A percentile compares a stretch with the other conserved stretches of the same genome.
These are phyloP conservation scores for Papilio helenus DNA, from an alignment of 1,140 invertebrate species.

Conservation along the genomic window DNA sequence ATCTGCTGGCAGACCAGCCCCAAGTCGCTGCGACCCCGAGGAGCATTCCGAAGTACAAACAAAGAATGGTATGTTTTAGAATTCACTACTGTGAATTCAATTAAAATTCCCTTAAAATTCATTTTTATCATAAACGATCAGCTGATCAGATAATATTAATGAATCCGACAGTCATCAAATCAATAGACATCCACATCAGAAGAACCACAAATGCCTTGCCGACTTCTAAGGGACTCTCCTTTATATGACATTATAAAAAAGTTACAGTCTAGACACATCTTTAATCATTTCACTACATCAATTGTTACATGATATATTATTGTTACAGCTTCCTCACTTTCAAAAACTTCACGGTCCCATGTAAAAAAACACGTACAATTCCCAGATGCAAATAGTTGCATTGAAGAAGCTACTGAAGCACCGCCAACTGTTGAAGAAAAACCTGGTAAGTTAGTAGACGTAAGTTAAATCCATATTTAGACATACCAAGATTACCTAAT, in stretches of 20 bases:
- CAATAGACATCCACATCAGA: no score
- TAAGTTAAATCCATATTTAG: not conserved
- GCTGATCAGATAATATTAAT: no score
- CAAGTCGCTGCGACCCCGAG: constrained; percentile 70
- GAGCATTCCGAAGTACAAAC: constrained; percentile 70
- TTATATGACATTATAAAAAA: no score
- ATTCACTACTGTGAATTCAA: no score
- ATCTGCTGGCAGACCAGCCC: constrained; percentile 64
- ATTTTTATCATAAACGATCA: no score
- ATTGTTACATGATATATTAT: constrained; percentile 10
- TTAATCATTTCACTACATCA: constrained; percentile 2
- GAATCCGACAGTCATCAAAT: no score
- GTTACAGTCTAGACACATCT: no score
- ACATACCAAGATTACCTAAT: not conserved
- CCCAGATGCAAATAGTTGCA: constrained; percentile 73
- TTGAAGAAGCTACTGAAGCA: constrained; percentile 63
- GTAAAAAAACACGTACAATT: constrained; percentile 79
- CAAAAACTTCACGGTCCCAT: constrained; percentile 62
- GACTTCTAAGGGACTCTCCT: no score
- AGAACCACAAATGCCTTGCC: no score
- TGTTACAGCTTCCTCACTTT: constrained; percentile 65
- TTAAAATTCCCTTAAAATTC: no score
- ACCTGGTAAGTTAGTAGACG: constrained; percentile 54
- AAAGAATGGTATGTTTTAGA: constrained; percentile 60
- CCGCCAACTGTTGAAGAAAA: constrained; percentile 55